These are phyloP conservation scores for Euphydryas editha DNA, from an alignment of 2,888 invertebrate species.

Conservation along the genomic window DNA sequence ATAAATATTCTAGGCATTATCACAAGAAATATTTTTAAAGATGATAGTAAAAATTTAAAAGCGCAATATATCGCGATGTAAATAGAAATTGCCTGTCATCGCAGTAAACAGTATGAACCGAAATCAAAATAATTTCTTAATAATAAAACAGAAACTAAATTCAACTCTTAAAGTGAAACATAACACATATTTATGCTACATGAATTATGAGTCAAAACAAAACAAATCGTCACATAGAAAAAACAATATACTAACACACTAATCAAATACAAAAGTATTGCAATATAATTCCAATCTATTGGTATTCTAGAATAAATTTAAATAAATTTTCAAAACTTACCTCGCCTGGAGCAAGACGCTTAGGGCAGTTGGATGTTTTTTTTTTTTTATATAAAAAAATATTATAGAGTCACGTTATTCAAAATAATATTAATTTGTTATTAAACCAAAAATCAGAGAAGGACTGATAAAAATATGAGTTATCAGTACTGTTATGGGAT, in stretches of 20 bases:
- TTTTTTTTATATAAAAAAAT: neutral
- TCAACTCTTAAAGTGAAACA: no score
- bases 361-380: neutral
- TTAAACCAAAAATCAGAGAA: slow-evolving; percentile 33
- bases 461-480: slow-evolving; percentile 48
- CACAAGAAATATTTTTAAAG: no score
- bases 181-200: neutral
- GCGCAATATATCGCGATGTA: no score
- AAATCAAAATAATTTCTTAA: no score
- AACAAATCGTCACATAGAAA: neutral
- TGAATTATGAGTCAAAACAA: neutral
- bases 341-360: slow-evolving; percentile 55
- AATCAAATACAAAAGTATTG: slow-evolving; percentile 26
- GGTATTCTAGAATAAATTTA: slow-evolving; percentile 27
- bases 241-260: neutral
- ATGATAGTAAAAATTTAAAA: no score
- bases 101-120: no score
- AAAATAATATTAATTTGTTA: slow-evolving; percentile 20
- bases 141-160: no score
- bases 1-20: no score
- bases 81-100: no score
- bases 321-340: slow-evolving; percentile 61
- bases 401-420: slow-evolving; percentile 14
- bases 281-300: slow-evolving; percentile 23
- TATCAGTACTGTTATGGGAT: slow-evolving; percentile 50